Percentiles rank a stretch among this genome's conserved stretches.
Evolutionary conservation across 2,888 invertebrate genomes (phyloP).

Genomic region (Rhimphoctona megacephalus): DNA sequence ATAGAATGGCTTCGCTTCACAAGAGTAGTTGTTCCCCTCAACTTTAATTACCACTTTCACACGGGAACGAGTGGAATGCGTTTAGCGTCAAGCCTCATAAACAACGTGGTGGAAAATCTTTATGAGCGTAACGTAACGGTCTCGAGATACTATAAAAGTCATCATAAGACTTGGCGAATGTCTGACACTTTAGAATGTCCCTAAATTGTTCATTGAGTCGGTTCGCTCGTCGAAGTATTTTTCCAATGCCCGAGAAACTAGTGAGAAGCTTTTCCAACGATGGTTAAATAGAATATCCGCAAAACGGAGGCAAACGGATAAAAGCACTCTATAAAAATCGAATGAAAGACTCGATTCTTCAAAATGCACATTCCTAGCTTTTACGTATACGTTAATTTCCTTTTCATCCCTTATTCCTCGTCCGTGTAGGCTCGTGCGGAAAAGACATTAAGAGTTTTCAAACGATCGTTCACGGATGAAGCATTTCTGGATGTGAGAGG

Average conservation of each 20-base stretch:
- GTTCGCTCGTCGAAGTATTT: constrained; percentile 17
- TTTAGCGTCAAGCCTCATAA: constrained; percentile 49
- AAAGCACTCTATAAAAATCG: constrained; percentile 36
- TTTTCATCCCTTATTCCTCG: constrained; percentile 32
- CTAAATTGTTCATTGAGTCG: constrained; percentile 51
- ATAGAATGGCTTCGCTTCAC: neutral
- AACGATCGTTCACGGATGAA: constrained; percentile 56
- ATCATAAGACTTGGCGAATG: constrained; percentile 35
- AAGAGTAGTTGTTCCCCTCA: constrained; percentile 33
- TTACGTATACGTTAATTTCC: constrained; percentile 38
- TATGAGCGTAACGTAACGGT: constrained; percentile 54
- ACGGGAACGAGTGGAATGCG: constrained; percentile 47
- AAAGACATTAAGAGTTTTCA: constrained; percentile 55
- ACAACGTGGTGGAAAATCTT: constrained; percentile 57
- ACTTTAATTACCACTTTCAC: constrained; percentile 43
- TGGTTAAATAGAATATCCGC: neutral
- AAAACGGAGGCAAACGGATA: constrained; percentile 2
- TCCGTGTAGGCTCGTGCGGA: constrained; percentile 24
- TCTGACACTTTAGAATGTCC: constrained; percentile 37
- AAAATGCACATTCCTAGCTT: constrained; percentile 38
- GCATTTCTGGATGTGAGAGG: constrained; percentile 31
- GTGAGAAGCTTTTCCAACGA: neutral
- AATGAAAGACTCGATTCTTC: constrained; percentile 30
- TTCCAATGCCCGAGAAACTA: constrained; percentile 10
- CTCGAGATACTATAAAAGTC: constrained; percentile 38